A percentile compares a stretch with the other conserved stretches of the same genome.
phyloP scores from a whole-genome alignment of 1,140 invertebrate species.

The Drepana arcuata region DNA sequence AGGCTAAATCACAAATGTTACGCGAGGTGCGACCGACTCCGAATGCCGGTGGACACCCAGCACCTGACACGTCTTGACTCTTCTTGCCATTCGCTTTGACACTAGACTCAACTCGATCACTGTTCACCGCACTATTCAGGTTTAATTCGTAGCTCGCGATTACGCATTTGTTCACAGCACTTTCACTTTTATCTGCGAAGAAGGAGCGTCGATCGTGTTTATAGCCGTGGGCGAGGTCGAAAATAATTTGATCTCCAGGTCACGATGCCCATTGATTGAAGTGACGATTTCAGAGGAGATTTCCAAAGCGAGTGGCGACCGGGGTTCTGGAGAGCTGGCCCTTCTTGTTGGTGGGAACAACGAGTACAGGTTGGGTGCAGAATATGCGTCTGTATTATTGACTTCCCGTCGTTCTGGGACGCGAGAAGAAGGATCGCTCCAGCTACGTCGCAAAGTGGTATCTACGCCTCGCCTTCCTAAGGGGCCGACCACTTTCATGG shows the following conservation, averaged over 20 bases:
- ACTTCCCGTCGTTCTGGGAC: slow-evolving; percentile 48
- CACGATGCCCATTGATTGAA: slow-evolving; percentile 82
- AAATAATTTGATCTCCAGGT: slow-evolving; percentile 85
- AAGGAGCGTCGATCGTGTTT: slow-evolving; percentile 56
- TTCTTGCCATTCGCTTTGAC: slow-evolving; percentile 35
- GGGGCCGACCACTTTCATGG: slow-evolving; percentile 61
- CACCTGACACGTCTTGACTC: slow-evolving; percentile 45
- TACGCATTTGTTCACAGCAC: slow-evolving; percentile 54
- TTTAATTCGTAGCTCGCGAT: slow-evolving; percentile 40
- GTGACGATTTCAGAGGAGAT: slow-evolving; percentile 86
- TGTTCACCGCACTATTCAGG: slow-evolving; percentile 56
- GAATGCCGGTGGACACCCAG: slow-evolving; percentile 36
- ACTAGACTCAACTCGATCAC: slow-evolving; percentile 43
- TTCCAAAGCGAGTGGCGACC: slow-evolving; percentile 68
- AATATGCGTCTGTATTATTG: slow-evolving; percentile 46
- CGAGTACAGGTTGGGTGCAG: slow-evolving; percentile 59
- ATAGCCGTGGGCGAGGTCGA: slow-evolving; percentile 71
- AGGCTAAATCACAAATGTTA: slow-evolving; percentile 68
- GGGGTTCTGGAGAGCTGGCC: slow-evolving; percentile 57
- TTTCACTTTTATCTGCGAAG: slow-evolving; percentile 63
- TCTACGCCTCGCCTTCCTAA: slow-evolving; percentile 50
- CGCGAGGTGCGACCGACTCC: slow-evolving; percentile 35
- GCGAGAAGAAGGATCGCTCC: slow-evolving; percentile 74
- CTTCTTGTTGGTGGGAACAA: slow-evolving; percentile 71
- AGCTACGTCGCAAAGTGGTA: slow-evolving; percentile 72